Percentiles rank a stretch among this genome's conserved stretches.
phyloP scores from a whole-genome alignment of 2,113 vertebrate genomes.

The Oncorhynchus masou region DNA sequence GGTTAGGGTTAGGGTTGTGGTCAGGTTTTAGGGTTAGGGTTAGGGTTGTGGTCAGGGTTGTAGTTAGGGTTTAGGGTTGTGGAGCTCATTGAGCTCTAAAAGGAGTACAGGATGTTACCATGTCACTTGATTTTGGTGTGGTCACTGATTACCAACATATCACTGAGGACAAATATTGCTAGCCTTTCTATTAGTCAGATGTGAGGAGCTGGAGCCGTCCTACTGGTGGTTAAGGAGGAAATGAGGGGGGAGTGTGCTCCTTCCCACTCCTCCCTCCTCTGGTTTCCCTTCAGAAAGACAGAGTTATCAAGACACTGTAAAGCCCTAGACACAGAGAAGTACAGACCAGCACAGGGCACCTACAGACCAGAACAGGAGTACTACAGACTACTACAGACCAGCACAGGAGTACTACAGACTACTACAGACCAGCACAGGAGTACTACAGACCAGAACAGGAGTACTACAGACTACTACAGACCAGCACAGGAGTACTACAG shows the following conservation, averaged over 20 bases:
- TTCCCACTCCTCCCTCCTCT: not conserved
- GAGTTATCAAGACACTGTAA: not conserved
- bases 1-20: too few relatives aligned
- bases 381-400: not conserved
- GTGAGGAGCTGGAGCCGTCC: not conserved
- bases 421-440: too few relatives aligned
- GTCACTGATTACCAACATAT: not conserved
- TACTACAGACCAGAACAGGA: too few relatives aligned
- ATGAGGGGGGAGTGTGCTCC: not conserved
- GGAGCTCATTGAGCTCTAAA: too few relatives aligned
- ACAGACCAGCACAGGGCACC: not conserved
- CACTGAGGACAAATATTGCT: not conserved
- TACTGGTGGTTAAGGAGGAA: not conserved
- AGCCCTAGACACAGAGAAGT: not conserved
- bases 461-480: too few relatives aligned
- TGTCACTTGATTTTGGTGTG: not conserved
- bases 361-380: not conserved
- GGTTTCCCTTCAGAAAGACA: conserved; percentile 11
- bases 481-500: too few relatives aligned
- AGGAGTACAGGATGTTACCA: not conserved
- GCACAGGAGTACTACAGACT: too few relatives aligned
- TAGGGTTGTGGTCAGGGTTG: too few relatives aligned
- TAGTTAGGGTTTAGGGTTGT: too few relatives aligned
- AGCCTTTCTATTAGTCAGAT: not conserved
- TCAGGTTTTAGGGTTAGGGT: too few relatives aligned